A percentile compares a stretch with the other conserved stretches of the same genome.
These are phyloP conservation scores for Hephaestus fuliginosus DNA, from an alignment of 2,797 vertebrate species.

Conservation along the genomic window DNA sequence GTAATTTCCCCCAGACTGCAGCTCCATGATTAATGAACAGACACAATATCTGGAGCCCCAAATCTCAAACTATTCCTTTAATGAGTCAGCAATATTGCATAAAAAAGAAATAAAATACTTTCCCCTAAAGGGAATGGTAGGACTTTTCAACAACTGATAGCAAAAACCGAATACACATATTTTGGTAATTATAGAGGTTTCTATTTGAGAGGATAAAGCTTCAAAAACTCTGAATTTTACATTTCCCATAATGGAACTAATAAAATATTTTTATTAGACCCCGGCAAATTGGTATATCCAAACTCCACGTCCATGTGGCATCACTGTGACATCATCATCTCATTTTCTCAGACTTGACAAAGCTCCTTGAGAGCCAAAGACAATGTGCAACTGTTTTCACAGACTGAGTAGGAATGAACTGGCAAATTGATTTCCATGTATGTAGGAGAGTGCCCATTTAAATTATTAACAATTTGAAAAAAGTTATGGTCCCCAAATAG, in stretches of 20 bases:
- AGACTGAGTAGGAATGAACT: background rate
- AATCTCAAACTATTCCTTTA: too few relatives aligned
- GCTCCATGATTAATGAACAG: too few relatives aligned
- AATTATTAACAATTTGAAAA: background rate
- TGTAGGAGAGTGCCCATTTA: background rate
- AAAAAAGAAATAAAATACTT: too few relatives aligned
- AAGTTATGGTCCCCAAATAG: background rate
- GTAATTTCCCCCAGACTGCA: too few relatives aligned
- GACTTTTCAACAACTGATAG: too few relatives aligned
- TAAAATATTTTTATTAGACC: background rate
- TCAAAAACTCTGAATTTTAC: background rate
- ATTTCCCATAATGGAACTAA: background rate
- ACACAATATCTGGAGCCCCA: too few relatives aligned
- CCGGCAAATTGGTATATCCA: background rate
- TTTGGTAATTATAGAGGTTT: background rate
- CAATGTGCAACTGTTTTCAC: background rate
- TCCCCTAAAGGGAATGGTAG: too few relatives aligned
- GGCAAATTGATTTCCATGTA: background rate
- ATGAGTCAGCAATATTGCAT: too few relatives aligned
- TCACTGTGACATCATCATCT: background rate
- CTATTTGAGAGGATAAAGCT: background rate
- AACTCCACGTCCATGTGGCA: background rate
- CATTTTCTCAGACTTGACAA: background rate
- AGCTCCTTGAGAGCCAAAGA: background rate
- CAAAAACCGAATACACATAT: too few relatives aligned